These are phyloP conservation scores for Cephalophus harveyi DNA, from an alignment of 2,113 vertebrate genomes.

Conservation along the genomic window DNA sequence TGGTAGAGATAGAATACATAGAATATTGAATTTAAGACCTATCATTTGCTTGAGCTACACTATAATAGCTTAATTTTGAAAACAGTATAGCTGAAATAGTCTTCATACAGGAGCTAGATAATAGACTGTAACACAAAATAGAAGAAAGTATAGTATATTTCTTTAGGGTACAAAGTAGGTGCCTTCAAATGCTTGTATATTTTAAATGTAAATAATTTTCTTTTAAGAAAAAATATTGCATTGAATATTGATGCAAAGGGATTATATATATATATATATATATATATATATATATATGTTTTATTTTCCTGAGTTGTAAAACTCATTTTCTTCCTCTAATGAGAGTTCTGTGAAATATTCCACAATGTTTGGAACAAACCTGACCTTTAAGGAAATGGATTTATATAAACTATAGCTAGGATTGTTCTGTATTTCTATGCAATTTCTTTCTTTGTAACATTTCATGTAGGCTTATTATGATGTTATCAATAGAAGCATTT, in stretches of 20 bases:
- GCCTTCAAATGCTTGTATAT: constrained; percentile 4
- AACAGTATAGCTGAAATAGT: not conserved
- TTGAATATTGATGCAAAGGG: constrained; percentile 22
- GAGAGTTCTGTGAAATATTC: constrained; percentile 46
- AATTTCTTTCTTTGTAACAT: constrained; percentile 58
- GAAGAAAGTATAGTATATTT: not conserved
- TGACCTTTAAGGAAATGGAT: constrained; percentile 54
- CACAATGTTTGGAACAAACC: constrained; percentile 47
- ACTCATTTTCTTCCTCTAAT: constrained; percentile 59
- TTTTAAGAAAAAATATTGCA: constrained; percentile 38
- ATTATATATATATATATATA: too few relatives aligned
- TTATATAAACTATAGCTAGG: not conserved
- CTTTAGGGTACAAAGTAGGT: constrained; percentile 41
- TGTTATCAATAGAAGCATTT: constrained; percentile 54
- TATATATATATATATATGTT: too few relatives aligned
- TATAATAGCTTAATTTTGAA: constrained; percentile 43
- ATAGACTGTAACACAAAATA: constrained; percentile 21
- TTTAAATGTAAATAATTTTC: constrained; percentile 60
- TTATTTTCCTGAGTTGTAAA: constrained; percentile 46
- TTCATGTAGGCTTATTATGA: constrained; percentile 51
- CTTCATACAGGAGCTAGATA: not conserved
- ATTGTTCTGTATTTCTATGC: constrained; percentile 58
- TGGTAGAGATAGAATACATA: not conserved
- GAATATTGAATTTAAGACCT: constrained; percentile 13
- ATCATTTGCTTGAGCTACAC: constrained; percentile 23